Conservation (phyloP, 2,888 invertebrate species). For the Platycnemis pennipes region DNA sequence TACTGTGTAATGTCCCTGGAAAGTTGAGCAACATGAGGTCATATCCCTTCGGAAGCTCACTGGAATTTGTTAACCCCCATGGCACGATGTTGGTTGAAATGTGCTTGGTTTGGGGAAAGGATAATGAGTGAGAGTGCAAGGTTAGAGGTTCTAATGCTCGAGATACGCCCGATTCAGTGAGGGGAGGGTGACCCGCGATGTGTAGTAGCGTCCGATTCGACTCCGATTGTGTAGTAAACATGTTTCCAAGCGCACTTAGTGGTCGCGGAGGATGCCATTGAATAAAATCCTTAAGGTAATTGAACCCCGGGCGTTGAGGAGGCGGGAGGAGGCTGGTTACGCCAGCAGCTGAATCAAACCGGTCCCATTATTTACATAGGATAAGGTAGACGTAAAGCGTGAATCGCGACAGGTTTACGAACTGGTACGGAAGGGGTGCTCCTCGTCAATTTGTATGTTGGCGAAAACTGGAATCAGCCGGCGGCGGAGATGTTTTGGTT, state of each 20-base stretch:
- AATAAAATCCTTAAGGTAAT: neutral
- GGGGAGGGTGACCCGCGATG: too few species aligned
- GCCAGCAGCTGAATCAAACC: conserved; percentile 30
- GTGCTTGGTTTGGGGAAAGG: too few species aligned
- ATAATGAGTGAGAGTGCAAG: too few species aligned
- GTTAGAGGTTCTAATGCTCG: too few species aligned
- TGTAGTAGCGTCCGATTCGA: neutral
- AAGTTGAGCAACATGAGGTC: too few species aligned
- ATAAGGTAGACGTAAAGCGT: neutral
- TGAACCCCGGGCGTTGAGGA: neutral
- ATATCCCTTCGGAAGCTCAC: too few species aligned
- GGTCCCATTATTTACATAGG: conserved; percentile 26
- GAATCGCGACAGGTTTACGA: neutral
- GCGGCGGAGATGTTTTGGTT: neutral
- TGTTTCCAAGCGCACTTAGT: neutral
- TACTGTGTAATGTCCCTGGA: too few species aligned
- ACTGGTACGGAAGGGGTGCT: neutral
- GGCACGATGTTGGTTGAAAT: too few species aligned
- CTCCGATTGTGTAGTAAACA: neutral
- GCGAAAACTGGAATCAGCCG: neutral
- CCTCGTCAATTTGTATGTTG: conserved; percentile 2
- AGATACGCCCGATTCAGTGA: too few species aligned
- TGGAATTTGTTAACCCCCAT: too few species aligned
- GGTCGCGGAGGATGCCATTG: neutral
- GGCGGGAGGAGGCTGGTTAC: neutral